These are phyloP conservation scores for Germaria angustata DNA, from an alignment of 2,888 invertebrate species.

Conservation along the genomic window DNA sequence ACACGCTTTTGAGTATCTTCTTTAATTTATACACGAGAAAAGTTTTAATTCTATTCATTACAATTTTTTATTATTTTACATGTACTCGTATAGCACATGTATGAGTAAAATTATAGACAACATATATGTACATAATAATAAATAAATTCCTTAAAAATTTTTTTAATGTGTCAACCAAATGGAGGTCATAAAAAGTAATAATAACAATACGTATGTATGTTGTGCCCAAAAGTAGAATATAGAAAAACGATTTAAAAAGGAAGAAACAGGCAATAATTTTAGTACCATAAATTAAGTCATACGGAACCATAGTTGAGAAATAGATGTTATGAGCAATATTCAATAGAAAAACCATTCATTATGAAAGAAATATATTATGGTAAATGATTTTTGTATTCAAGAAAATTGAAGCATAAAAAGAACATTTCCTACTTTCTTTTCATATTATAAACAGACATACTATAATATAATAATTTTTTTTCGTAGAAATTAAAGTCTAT, in stretches of 20 bases:
- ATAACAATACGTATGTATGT: not conserved
- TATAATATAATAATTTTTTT: too few species aligned
- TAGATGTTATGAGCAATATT: constrained; percentile 15
- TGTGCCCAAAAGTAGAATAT: constrained; percentile 46
- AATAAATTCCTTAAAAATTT: constrained; percentile 38
- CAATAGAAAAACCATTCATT: not conserved
- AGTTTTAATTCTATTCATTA: too few species aligned
- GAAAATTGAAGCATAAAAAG: not conserved
- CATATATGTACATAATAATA: not conserved
- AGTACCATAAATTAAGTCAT: not conserved
- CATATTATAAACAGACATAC: too few species aligned
- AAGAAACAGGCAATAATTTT: not conserved
- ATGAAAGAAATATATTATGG: not conserved
- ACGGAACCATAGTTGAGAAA: not conserved
- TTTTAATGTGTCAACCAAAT: constrained; percentile 50
- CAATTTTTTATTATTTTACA: too few species aligned
- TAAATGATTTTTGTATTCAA: not conserved
- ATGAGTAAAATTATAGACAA: not conserved
- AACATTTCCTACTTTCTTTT: too few species aligned
- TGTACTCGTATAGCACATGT: not conserved
- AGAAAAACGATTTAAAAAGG: not conserved
- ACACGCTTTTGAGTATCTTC: not conserved
- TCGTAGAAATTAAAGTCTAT: not conserved
- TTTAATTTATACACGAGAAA: too few species aligned
- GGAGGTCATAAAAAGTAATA: constrained; percentile 44